Evolutionary conservation across 2,113 vertebrate genomes (phyloP).

Genomic region (Heliornis fulica): DNA sequence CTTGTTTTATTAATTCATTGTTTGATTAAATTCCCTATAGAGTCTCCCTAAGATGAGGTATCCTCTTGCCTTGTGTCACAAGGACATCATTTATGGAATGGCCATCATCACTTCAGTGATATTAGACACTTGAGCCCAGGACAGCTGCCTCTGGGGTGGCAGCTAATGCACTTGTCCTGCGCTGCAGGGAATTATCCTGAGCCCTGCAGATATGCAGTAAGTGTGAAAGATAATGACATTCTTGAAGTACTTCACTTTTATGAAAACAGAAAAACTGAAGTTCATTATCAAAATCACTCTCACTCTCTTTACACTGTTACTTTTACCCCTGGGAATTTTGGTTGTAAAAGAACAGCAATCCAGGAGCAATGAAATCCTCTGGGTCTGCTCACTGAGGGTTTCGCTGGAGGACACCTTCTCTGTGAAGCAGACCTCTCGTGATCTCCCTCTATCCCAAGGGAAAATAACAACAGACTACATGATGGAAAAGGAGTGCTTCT

Average conservation of each 20-base stretch:
- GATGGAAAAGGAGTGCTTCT: background rate
- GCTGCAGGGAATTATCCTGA: background rate
- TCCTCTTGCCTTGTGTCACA: background rate
- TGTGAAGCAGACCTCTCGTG: background rate
- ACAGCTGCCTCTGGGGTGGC: background rate
- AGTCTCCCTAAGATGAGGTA: background rate
- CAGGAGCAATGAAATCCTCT: background rate
- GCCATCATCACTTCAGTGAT: background rate
- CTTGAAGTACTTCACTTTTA: background rate
- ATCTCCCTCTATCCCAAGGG: background rate
- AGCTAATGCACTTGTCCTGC: background rate
- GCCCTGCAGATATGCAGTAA: background rate
- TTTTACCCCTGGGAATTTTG: background rate
- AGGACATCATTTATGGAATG: background rate
- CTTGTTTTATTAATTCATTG: background rate
- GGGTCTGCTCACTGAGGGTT: background rate
- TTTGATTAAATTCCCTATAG: background rate
- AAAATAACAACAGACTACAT: background rate
- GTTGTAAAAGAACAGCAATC: background rate
- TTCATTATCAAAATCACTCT: background rate
- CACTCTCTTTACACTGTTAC: background rate
- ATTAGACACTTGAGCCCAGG: background rate
- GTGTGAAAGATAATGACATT: background rate
- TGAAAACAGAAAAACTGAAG: background rate
- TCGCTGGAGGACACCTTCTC: background rate